Percentiles rank a stretch among this genome's conserved stretches.
These are phyloP conservation scores for Meganola albula DNA, from an alignment of 2,888 invertebrate genomes.

Conservation along the genomic window DNA sequence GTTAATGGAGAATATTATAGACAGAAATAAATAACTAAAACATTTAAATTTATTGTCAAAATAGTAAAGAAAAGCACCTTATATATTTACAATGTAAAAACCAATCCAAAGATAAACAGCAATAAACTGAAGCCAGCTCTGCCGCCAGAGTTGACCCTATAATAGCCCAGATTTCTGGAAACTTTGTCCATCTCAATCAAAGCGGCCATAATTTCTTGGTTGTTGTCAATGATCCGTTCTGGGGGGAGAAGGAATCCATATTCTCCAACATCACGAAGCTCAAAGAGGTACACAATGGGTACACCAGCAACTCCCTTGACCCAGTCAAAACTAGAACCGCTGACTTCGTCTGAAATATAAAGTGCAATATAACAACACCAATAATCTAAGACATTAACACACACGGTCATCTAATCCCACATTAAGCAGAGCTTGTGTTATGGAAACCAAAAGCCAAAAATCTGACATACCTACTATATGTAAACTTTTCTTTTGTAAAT, in stretches of 20 bases:
- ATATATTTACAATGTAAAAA: constrained; percentile 25
- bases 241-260: constrained; percentile 78
- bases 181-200: constrained; percentile 64
- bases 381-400: too few relatives aligned
- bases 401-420: too few relatives aligned
- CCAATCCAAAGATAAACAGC: constrained; percentile 15
- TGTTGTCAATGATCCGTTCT: constrained; percentile 73
- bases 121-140: constrained; percentile 24
- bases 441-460: too few relatives aligned
- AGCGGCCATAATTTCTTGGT: constrained; percentile 79
- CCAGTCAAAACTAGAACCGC: constrained; percentile 78
- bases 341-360: constrained; percentile 53
- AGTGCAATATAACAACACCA: too few relatives aligned
- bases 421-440: too few relatives aligned
- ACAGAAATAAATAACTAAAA: too few relatives aligned
- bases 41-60: too few relatives aligned
- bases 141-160: constrained; percentile 24
- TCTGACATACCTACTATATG: too few relatives aligned
- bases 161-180: constrained; percentile 48
- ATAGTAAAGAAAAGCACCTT: too few relatives aligned
- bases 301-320: constrained; percentile 72
- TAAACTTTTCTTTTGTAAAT: too few relatives aligned
- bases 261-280: constrained; percentile 77
- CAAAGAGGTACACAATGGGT: constrained; percentile 77
- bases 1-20: too few relatives aligned